Evolutionary conservation across 2,113 vertebrate genomes (phyloP), one percentile per base, ranked within the genome.

Genomic region (Paraplagusia blochii): DNA sequence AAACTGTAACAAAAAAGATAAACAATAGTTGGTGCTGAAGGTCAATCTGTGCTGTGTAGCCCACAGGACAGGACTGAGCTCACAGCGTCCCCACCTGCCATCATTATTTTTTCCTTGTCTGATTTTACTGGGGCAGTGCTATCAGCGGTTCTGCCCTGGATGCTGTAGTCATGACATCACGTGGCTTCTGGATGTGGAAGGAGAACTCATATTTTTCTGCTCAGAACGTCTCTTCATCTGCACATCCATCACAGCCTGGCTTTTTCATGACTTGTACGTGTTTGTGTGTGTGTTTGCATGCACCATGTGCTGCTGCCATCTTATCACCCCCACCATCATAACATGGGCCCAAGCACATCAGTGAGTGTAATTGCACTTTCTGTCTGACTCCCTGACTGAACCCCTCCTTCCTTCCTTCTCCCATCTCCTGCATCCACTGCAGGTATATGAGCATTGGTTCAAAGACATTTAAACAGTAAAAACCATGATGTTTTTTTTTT

Each of bases 271-370:
- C 59, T 51, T 51, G 35, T 58, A 35, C 50, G n/a, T 16, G 8
- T 29, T 66, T 52, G 44, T 11, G 19, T 67, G 45, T 40, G 53
- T 54, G 42, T 63, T 19, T 65, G 44, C 60, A 17, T 34, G 63
- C 5, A 1, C 60, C 42, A 40, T 50, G 52, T 57, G 53, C 9
- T 57, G 42, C 53, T 35, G 46, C 69, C 53, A 17, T 65, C 67
- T 86, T 85, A 84, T 84, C 80, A 60, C 68, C 49, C 34, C 64
- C 61, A 54, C 36, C 74, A 82, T 84, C 85, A 73, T 81, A 77
- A 85, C 87, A 74, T 75, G 61, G 77, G 77, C 80, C 77, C 81
- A 72, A 83, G 80, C 68, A 81, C 79, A 79, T 80, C 80, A 74
- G 75, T 44, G 29, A 74, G 74, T 80, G 77, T 84, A 81, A 87